Conservation (phyloP, 2,888 invertebrate species). For the Drosophila pseudotalamancana region DNA sequence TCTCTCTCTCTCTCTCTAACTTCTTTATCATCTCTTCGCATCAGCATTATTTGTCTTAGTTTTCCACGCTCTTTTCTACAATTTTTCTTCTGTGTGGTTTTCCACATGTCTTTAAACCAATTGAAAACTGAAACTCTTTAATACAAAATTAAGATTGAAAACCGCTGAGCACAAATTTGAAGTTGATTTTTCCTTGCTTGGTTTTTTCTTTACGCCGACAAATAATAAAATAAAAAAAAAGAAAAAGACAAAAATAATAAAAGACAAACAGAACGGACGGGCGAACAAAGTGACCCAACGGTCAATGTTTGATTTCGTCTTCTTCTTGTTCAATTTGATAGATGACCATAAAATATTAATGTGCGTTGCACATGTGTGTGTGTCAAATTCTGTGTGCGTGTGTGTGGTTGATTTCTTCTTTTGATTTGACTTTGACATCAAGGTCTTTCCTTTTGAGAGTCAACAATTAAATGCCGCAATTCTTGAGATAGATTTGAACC, state of each 20-base stretch:
- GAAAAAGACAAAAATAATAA: conserved; percentile 25
- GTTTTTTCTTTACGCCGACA: conserved; percentile 39
- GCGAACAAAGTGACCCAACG: conserved; percentile 18
- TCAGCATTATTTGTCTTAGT: conserved; percentile 54
- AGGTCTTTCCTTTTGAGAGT: conserved; percentile 38
- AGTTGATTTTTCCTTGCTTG: conserved; percentile 28
- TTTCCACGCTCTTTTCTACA: no score
- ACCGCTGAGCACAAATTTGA: conserved; percentile 8
- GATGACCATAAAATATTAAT: conserved; percentile 74
- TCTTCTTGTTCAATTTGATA: conserved; percentile 57
- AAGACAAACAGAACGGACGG: conserved; percentile 21
- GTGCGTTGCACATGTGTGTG: conserved; percentile 18
- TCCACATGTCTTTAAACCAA: conserved; percentile 51
- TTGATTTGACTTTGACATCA: conserved; percentile 53
- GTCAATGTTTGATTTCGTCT: conserved; percentile 49
- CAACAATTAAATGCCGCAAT: conserved; percentile 19
- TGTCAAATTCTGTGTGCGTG: not conserved
- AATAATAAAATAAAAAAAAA: conserved; percentile 16
- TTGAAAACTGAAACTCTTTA: conserved; percentile 49
- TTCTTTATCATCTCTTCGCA: conserved; percentile 36
- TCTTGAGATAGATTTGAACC: not conserved
- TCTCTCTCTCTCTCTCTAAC: not conserved
- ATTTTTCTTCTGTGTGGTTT: conserved; percentile 26
- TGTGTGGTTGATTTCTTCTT: conserved; percentile 20
- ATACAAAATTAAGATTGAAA: conserved; percentile 8